Conservation (phyloP, 2,797 vertebrate species). For the Onychomys arenicola region DNA sequence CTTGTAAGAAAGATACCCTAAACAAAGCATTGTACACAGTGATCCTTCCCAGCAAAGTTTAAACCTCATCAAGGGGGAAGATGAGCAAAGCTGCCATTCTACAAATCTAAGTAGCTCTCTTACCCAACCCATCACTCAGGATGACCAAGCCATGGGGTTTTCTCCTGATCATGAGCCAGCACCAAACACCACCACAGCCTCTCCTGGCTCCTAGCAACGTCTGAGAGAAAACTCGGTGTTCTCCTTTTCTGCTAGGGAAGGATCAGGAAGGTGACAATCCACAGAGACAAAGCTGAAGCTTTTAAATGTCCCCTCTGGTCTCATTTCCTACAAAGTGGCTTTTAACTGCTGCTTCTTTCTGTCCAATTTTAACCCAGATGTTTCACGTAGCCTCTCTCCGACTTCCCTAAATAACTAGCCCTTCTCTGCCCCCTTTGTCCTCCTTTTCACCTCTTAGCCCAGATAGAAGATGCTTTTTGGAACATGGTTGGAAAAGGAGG, state of each 20-base stretch:
- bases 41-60: background rate
- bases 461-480: conserved; percentile 58
- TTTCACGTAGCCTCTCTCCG: conserved; percentile 53
- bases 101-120: background rate
- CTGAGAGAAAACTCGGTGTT: conserved; percentile 13
- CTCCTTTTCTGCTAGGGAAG: conserved; percentile 16
- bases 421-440: conserved; percentile 49
- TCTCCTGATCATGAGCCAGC: conserved; percentile 9
- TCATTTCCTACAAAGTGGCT: conserved; percentile 70
- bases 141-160: background rate
- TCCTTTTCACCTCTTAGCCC: conserved; percentile 74
- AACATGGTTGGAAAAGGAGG: conserved; percentile 65
- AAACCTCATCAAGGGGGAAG: background rate
- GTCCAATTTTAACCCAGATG: conserved; percentile 70
- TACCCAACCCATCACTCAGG: background rate
- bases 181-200: background rate
- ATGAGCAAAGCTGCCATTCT: background rate
- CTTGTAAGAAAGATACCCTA: background rate
- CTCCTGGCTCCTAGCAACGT: background rate
- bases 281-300: conserved; percentile 45
- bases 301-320: conserved; percentile 59
- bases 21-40: background rate
- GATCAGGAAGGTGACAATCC: conserved; percentile 38
- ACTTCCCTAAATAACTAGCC: conserved; percentile 71
- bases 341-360: conserved; percentile 72